Evolutionary conservation across 1,140 invertebrate species (phyloP).

Genomic region (Calycopis cecrops): DNA sequence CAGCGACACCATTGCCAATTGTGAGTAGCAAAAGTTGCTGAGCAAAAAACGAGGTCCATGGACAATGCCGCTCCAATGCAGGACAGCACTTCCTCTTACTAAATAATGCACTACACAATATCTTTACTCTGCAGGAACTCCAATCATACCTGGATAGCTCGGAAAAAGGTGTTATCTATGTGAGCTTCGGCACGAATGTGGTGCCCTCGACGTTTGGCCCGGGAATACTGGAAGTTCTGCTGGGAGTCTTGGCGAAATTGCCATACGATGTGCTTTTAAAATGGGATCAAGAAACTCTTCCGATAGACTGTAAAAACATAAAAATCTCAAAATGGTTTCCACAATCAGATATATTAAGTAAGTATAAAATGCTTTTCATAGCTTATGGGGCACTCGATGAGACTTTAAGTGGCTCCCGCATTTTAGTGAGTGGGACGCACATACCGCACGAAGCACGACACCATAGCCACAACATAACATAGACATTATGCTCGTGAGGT

Average conservation of each 20-base stretch:
- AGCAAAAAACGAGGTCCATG: too few species aligned
- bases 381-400: too few species aligned
- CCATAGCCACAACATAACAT: too few species aligned
- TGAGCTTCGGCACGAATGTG: constrained; percentile 77
- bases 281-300: constrained; percentile 46
- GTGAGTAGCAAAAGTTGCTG: too few species aligned
- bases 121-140: constrained; percentile 66
- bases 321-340: constrained; percentile 71
- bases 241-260: constrained; percentile 51
- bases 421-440: too few species aligned
- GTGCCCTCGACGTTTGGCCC: constrained; percentile 49
- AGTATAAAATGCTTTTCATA: too few species aligned
- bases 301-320: constrained; percentile 60
- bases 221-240: constrained; percentile 47
- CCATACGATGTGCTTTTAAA: constrained; percentile 70
- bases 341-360: constrained; percentile 70
- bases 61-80: too few species aligned
- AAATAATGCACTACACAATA: too few species aligned
- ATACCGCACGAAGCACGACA: too few species aligned
- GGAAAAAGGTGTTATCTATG: constrained; percentile 75
- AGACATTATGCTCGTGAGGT: too few species aligned
- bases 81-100: too few species aligned
- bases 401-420: too few species aligned
- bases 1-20: constrained; percentile 46
- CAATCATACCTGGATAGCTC: constrained; percentile 71